Evolutionary conservation across 1,140 invertebrate genomes (phyloP), one percentile per base, ranked within the genome.

Genomic region (Formica selysi): DNA sequence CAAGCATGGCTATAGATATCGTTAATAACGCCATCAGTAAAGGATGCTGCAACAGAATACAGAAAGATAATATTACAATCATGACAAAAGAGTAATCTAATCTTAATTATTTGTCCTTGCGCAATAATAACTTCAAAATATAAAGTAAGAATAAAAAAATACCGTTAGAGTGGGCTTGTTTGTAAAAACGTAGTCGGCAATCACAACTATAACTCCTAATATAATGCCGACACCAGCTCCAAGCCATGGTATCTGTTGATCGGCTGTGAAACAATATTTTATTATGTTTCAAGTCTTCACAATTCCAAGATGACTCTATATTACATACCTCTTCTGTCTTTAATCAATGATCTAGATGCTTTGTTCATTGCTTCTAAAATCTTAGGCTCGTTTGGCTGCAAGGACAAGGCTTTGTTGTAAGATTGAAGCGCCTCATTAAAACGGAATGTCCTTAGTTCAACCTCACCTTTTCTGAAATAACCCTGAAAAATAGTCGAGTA

Each of bases 401-500:
- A 93, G 87, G 96, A 95, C 74, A 97, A 94, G 57, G 97, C 97
- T 92, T 96, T 95, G 87, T 96, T 96, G 90, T 98, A 98, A 62
- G 97, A 97, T 76, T 97, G 95, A 80, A 97, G 94, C 19, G 98
- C 97, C 93, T 97, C 96, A 87, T 95, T 95, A 93, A 96, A 97
- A 76, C 97, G 95, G 67, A 96, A 96, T 88, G 97, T 97, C 22
- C 97, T 96, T 91, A 96, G 96, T 94, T 98, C 97, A 13, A 98
- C 97, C 95, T 98, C 97, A 59, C 96, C 98, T 93, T 97, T 97
- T 74, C 97, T 95, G 94, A 97, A 98, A 94, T 97, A 98, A 22
- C 97, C 97, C 97, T 98, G 91, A 64, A 91, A 62, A 95, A 96
- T 91, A 87, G 89, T 41, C 19, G n/a, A 1, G 13, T 8, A 32